phyloP scores from a whole-genome alignment of 2,113 vertebrate species.

The Steatornis caripensis region DNA sequence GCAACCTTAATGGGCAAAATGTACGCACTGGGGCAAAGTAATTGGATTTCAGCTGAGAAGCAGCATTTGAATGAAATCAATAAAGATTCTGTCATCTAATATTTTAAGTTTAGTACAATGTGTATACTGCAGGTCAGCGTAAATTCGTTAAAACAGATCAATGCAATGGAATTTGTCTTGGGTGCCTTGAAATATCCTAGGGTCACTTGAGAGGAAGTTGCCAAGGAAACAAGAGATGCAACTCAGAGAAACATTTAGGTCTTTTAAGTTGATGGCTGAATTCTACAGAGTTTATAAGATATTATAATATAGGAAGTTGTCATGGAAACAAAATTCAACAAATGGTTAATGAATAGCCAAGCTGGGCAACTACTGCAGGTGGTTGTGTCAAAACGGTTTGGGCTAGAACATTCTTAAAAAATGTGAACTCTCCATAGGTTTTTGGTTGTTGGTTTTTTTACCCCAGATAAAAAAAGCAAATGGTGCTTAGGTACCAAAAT shows the following conservation, averaged over 20 bases:
- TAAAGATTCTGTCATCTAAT: slow-evolving; percentile 59
- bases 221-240: slow-evolving; percentile 57
- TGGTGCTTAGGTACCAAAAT: not conserved
- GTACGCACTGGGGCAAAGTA: slow-evolving; percentile 32
- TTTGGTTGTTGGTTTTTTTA: not conserved
- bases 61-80: slow-evolving; percentile 55
- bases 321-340: slow-evolving; percentile 57
- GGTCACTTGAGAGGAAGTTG: slow-evolving; percentile 43
- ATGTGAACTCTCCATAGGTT: not conserved
- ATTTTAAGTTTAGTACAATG: slow-evolving; percentile 50
- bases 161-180: slow-evolving; percentile 35
- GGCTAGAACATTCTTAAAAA: not conserved
- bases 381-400: not conserved
- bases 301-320: slow-evolving; percentile 9
- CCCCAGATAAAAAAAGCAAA: not conserved
- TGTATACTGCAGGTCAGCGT: slow-evolving; percentile 24
- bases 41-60: slow-evolving; percentile 50
- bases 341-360: slow-evolving; percentile 12
- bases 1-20: slow-evolving; percentile 17
- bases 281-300: not conserved
- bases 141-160: slow-evolving; percentile 60
- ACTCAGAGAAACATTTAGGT: slow-evolving; percentile 20
- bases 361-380: not conserved
- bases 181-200: slow-evolving; percentile 45
- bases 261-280: slow-evolving; percentile 25